A percentile compares a stretch with the other conserved stretches of the same genome.
phyloP scores from a whole-genome alignment of 2,113 vertebrate genomes.

The Upupa epops region DNA sequence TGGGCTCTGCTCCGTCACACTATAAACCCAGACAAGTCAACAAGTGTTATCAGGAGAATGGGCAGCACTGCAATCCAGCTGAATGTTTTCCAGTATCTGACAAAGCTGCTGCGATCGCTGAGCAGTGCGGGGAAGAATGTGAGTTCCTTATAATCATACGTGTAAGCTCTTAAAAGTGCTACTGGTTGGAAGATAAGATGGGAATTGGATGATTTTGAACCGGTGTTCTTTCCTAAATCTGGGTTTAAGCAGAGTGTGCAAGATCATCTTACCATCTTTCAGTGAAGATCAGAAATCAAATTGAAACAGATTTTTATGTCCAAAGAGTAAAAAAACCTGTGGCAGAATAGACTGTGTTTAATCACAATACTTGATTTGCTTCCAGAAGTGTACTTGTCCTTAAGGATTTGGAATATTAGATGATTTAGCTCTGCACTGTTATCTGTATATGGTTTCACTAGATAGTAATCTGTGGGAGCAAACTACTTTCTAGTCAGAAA shows the following conservation, averaged over 20 bases:
- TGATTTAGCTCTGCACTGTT: neutral
- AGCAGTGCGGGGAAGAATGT: slow-evolving; percentile 91
- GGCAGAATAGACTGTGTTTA: neutral
- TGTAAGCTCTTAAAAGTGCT: neutral
- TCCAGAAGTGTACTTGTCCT: neutral
- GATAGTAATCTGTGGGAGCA: neutral
- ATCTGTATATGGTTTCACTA: neutral
- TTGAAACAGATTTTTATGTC: neutral
- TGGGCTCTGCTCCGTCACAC: slow-evolving; percentile 96
- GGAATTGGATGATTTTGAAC: neutral
- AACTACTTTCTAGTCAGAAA: neutral
- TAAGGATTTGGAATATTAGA: neutral
- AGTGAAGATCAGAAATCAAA: neutral
- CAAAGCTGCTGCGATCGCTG: slow-evolving; percentile 85
- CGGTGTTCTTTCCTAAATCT: neutral
- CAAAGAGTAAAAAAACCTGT: neutral
- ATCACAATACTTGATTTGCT: neutral
- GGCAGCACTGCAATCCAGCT: slow-evolving; percentile 91
- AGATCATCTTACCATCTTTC: neutral
- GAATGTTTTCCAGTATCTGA: slow-evolving; percentile 92
- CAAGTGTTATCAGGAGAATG: slow-evolving; percentile 81
- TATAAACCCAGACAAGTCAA: slow-evolving; percentile 84
- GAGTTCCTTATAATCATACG: slow-evolving; percentile 14
- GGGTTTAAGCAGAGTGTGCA: neutral
- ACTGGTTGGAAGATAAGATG: neutral